Evolutionary conservation across 2,113 vertebrate genomes (phyloP).

Genomic region (Aegotheles bennettii): DNA sequence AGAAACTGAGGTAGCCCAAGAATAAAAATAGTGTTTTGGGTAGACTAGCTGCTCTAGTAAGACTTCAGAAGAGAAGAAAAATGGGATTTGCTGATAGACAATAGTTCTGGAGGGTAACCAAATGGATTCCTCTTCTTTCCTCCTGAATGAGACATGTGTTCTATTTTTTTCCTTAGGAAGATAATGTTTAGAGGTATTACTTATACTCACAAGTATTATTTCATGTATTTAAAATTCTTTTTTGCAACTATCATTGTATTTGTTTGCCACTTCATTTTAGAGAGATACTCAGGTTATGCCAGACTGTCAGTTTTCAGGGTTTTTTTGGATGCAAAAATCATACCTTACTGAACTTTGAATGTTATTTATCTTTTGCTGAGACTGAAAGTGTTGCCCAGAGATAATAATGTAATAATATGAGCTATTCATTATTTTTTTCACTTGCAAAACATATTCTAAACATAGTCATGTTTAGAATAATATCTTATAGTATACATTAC

Average conservation of each 20-base stretch:
- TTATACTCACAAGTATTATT: not conserved
- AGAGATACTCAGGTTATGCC: not conserved
- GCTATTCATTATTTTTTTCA: not conserved
- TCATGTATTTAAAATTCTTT: not conserved
- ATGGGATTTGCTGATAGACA: fast-evolving
- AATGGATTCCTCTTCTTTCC: not conserved
- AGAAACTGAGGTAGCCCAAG: not conserved
- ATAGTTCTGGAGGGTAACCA: not conserved
- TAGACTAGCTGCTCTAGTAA: not conserved
- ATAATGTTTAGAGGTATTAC: not conserved
- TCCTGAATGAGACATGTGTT: not conserved
- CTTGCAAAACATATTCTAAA: not conserved
- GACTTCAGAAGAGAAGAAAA: not conserved
- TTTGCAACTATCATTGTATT: not conserved
- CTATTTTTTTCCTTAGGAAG: not conserved
- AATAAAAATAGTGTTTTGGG: not conserved
- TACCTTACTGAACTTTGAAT: not conserved
- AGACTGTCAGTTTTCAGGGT: not conserved
- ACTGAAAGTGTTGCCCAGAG: not conserved
- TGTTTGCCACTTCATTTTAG: not conserved
- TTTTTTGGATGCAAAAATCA: not conserved
- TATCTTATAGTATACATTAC: not conserved
- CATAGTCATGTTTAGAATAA: not conserved
- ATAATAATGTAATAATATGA: not conserved
- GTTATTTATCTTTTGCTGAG: not conserved